A percentile compares a stretch with the other conserved stretches of the same genome.
phyloP scores from a whole-genome alignment of 2,113 vertebrate species.

The Bufo gargarizans region DNA sequence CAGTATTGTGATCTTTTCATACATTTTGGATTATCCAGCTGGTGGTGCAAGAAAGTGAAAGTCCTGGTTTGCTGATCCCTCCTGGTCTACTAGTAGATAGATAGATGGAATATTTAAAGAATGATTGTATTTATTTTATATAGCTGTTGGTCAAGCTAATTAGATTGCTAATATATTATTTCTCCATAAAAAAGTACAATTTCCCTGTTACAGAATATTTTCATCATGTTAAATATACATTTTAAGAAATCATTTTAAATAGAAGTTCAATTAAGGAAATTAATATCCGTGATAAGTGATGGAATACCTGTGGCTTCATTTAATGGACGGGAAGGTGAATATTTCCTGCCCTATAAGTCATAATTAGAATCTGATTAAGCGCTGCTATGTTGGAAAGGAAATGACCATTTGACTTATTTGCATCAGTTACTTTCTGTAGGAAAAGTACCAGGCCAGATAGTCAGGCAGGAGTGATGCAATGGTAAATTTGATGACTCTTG shows the following conservation, averaged over 20 bases:
- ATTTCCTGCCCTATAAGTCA: background rate
- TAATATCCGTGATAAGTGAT: background rate
- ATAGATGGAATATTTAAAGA: too few relatives aligned
- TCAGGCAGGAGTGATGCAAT: background rate
- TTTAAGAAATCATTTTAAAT: background rate
- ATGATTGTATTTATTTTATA: too few relatives aligned
- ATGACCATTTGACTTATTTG: background rate
- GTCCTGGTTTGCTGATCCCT: too few relatives aligned
- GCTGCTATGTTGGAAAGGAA: slow-evolving; percentile 18
- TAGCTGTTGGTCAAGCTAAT: background rate
- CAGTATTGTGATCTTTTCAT: too few relatives aligned
- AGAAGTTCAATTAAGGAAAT: slow-evolving; percentile 1
- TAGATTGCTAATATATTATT: background rate
- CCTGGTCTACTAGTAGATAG: too few relatives aligned
- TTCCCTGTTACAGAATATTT: background rate
- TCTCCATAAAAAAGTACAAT: background rate
- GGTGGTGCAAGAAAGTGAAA: too few relatives aligned
- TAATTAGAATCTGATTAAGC: slow-evolving; percentile 32
- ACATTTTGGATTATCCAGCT: too few relatives aligned
- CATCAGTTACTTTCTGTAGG: slow-evolving; percentile 5
- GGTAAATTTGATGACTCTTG: background rate
- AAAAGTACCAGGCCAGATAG: slow-evolving; percentile 23
- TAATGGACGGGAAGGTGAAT: slow-evolving; percentile 18
- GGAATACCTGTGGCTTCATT: slow-evolving; percentile 17
- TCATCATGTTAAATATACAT: background rate